phyloP scores from a whole-genome alignment of 2,113 vertebrate genomes.

The Cryptomyrus ogoouensis region DNA sequence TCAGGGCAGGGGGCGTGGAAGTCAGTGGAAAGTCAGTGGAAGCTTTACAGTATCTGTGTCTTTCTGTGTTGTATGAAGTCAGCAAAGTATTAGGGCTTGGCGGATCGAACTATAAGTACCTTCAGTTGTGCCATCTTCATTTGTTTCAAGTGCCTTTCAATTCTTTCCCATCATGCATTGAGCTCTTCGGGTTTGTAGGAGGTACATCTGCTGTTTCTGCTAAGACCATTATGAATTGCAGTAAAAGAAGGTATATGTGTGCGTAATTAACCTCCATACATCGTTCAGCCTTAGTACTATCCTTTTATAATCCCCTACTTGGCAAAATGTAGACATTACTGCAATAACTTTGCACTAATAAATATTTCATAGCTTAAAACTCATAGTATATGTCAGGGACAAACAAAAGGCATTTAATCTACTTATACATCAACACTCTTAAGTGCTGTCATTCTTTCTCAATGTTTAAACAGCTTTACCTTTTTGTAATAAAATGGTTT shows the following conservation, averaged over 20 bases:
- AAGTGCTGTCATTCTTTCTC: background rate
- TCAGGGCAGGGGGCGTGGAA: background rate
- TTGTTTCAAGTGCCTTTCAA: background rate
- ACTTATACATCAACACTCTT: background rate
- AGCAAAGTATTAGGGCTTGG: background rate
- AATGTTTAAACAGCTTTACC: constrained; percentile 6
- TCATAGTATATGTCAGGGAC: background rate
- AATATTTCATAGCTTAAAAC: constrained; percentile 6
- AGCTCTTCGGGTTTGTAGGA: background rate
- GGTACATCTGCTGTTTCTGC: background rate
- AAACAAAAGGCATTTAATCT: background rate
- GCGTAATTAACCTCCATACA: background rate
- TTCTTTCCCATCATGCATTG: constrained; percentile 10
- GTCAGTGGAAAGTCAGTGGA: background rate
- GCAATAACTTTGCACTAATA: background rate
- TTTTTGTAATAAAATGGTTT: constrained; percentile 37
- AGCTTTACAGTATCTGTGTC: background rate
- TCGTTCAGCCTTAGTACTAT: background rate
- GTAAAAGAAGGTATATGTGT: background rate
- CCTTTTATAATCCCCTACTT: background rate
- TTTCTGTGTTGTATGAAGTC: background rate
- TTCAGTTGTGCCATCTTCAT: background rate
- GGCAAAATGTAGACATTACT: background rate
- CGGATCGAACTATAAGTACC: background rate
- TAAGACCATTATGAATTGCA: background rate